phyloP scores from a whole-genome alignment of 2,888 invertebrate species.

The Drosophila emarginata region DNA sequence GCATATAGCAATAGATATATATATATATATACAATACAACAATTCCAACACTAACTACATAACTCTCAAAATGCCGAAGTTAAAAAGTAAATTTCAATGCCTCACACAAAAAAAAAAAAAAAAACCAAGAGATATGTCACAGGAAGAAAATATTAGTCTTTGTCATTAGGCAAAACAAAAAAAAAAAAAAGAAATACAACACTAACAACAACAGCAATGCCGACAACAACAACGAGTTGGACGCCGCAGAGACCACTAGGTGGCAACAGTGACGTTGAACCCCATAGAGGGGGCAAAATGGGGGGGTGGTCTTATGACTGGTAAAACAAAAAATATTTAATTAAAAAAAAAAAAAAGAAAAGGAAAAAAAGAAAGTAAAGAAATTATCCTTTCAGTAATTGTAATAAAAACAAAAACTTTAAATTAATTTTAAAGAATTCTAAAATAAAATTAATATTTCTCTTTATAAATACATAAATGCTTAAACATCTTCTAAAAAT shows the following conservation, averaged over 20 bases:
- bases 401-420: too few species aligned
- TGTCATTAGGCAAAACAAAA: constrained; percentile 80
- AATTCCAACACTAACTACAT: neutral
- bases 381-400: too few species aligned
- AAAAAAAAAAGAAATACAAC: constrained; percentile 43
- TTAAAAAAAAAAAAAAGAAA: too few species aligned
- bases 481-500: too few species aligned
- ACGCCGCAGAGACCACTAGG: constrained; percentile 1
- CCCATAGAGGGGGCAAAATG: neutral
- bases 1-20: constrained; percentile 20
- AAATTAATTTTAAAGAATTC: too few species aligned
- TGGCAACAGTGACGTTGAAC: neutral
- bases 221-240: constrained; percentile 22
- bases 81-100: constrained; percentile 48
- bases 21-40: neutral
- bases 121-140: constrained; percentile 78
- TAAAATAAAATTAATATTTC: too few species aligned
- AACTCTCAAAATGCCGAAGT: constrained; percentile 34
- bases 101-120: constrained; percentile 15
- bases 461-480: too few species aligned
- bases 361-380: neutral
- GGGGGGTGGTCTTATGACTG: too few species aligned
- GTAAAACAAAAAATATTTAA: too few species aligned
- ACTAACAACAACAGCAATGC: constrained; percentile 7
- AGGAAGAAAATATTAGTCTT: constrained; percentile 82